Evolutionary conservation across 1,140 invertebrate species (phyloP).

Genomic region (Trinorchestia longiramus): DNA sequence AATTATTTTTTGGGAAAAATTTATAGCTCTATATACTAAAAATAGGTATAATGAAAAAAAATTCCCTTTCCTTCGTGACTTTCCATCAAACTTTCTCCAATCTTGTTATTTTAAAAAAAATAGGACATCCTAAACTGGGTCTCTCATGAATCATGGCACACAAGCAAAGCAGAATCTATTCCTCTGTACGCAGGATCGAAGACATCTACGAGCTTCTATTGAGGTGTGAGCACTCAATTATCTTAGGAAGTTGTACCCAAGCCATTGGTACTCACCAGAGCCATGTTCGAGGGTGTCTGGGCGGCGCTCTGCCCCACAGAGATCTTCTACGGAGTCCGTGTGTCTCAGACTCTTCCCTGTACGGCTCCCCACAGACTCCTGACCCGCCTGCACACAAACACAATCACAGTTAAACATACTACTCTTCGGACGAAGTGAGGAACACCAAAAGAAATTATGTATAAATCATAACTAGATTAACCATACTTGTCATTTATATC

Average conservation of each 20-base stretch:
- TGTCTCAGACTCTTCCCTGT: not conserved
- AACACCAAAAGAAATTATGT: not conserved
- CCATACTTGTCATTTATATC: not conserved
- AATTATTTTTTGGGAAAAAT: too few species aligned
- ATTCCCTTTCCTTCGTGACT: too few species aligned
- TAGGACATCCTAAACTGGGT: too few species aligned
- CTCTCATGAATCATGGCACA: too few species aligned
- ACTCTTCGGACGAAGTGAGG: not conserved
- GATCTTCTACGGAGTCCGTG: not conserved
- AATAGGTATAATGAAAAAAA: too few species aligned
- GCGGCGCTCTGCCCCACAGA: not conserved
- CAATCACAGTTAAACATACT: not conserved
- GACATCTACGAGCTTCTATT: too few species aligned
- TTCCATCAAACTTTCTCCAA: too few species aligned
- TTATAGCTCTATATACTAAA: too few species aligned
- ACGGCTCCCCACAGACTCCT: not conserved
- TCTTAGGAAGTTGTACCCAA: not conserved
- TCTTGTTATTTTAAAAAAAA: too few species aligned
- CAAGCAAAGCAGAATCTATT: too few species aligned
- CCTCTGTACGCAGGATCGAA: too few species aligned
- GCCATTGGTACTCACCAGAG: not conserved
- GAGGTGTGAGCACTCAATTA: not conserved
- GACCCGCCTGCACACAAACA: not conserved
- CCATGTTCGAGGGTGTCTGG: not conserved
- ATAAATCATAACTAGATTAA: not conserved